Evolutionary conservation across 64 coral and sea anemone species (phyloP).

Genomic region (Dendronephthya gigantea): DNA sequence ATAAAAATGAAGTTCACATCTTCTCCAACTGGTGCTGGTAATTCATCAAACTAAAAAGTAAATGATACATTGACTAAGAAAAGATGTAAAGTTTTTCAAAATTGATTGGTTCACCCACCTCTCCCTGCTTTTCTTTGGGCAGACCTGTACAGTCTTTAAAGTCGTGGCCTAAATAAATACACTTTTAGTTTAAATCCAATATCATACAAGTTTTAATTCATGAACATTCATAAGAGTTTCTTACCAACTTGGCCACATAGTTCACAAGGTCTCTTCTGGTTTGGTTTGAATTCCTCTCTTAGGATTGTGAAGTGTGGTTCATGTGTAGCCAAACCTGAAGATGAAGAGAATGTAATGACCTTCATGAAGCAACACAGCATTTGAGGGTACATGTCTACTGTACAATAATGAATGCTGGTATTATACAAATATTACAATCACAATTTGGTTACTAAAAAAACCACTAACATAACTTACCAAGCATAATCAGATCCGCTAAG

Average conservation of each 20-base stretch:
- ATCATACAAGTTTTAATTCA: background rate
- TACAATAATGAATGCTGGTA: too few species aligned
- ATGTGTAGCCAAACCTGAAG: slow-evolving; percentile 77
- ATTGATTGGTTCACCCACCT: slow-evolving; percentile 24
- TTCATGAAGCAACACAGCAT: background rate
- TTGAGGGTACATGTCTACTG: background rate
- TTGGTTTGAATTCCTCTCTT: slow-evolving; percentile 95
- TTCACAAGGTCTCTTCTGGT: slow-evolving; percentile 85
- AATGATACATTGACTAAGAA: background rate
- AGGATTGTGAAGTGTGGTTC: slow-evolving; percentile 92
- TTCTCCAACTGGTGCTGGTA: slow-evolving; percentile 46
- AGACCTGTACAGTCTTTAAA: slow-evolving; percentile 93
- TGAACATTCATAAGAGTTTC: background rate
- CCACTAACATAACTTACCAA: slow-evolving; percentile 83
- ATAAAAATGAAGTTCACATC: slow-evolving; percentile 98
- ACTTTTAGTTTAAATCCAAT: background rate
- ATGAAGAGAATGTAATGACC: background rate
- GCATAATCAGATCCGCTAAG: slow-evolving; percentile 88
- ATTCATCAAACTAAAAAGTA: slow-evolving; percentile 68
- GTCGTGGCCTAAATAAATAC: slow-evolving; percentile 43
- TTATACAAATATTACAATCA: background rate
- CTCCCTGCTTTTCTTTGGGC: slow-evolving; percentile 90
- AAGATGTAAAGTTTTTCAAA: background rate
- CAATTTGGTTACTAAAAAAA: too few species aligned
- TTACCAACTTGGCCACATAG: slow-evolving; percentile 90